These are phyloP conservation scores for Hirundichthys speculiger DNA, from an alignment of 2,113 vertebrate genomes.

Conservation along the genomic window DNA sequence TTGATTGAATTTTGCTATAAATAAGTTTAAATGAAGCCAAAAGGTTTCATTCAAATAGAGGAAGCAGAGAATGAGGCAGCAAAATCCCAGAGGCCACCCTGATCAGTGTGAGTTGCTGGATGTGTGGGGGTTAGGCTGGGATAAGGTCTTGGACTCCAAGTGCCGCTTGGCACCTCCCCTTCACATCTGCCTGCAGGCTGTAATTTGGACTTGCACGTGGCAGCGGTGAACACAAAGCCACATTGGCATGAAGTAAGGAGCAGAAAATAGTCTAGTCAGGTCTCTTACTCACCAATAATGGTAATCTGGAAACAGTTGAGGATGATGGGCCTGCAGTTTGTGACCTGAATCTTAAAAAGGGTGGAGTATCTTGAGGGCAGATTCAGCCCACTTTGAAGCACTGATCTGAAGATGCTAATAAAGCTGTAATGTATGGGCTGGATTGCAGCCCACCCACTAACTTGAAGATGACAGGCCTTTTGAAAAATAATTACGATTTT, in stretches of 20 bases:
- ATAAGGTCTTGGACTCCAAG: conserved; percentile 50
- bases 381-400: conserved; percentile 33
- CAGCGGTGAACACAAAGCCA: conserved; percentile 75
- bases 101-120: conserved; percentile 23
- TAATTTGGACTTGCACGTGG: conserved; percentile 80
- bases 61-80: conserved; percentile 27
- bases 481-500: conserved; percentile 15
- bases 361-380: conserved; percentile 48
- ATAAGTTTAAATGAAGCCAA: conserved; percentile 28
- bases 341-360: conserved; percentile 58
- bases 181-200: conserved; percentile 69
- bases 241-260: conserved; percentile 72
- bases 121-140: conserved; percentile 45
- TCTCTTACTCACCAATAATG: conserved; percentile 47
- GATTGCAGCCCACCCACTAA: conserved; percentile 33
- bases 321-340: conserved; percentile 41
- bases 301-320: conserved; percentile 37
- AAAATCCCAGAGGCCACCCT: conserved; percentile 32
- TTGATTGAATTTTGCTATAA: conserved; percentile 15
- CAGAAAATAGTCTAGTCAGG: conserved; percentile 75
- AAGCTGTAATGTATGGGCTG: conserved; percentile 42
- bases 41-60: conserved; percentile 51
- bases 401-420: conserved; percentile 51
- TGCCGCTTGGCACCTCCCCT: conserved; percentile 61
- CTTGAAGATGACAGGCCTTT: conserved; percentile 26